These are phyloP conservation scores for Drosophila eohydei DNA, from an alignment of 2,888 invertebrate genomes.

Conservation along the genomic window DNA sequence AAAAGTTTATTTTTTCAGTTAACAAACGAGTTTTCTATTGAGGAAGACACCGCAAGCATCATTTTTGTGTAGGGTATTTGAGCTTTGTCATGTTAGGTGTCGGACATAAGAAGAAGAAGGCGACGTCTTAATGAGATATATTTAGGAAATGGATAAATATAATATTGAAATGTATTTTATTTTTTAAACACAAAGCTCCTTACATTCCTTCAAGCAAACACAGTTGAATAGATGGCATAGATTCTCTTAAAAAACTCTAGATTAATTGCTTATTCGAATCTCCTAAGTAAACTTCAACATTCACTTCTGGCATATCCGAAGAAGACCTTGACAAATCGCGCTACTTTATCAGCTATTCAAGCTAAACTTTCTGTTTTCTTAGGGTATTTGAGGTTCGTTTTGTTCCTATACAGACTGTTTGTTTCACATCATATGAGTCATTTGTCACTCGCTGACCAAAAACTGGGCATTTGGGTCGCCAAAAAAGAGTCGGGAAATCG, in stretches of 20 bases:
- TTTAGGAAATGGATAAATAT: neutral
- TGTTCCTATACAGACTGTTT: conserved; percentile 7
- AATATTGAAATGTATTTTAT: too few species aligned
- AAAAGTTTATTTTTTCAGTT: conserved; percentile 8
- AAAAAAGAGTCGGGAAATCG: conserved; percentile 12
- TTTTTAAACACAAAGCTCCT: too few species aligned
- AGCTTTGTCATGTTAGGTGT: neutral
- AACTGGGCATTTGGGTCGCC: conserved; percentile 44
- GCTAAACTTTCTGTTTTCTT: conserved; percentile 9
- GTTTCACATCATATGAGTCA: conserved; percentile 48
- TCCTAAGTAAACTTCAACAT: neutral
- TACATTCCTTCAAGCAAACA: too few species aligned
- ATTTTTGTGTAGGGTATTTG: neutral
- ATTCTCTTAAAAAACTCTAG: too few species aligned
- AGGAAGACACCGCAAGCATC: conserved; percentile 11
- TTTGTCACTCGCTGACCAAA: conserved; percentile 38
- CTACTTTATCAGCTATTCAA: neutral
- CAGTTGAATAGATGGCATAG: too few species aligned
- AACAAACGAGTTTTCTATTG: conserved; percentile 42
- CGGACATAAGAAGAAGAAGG: neutral
- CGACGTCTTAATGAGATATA: neutral
- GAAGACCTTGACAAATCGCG: neutral
- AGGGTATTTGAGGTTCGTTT: neutral
- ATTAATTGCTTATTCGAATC: neutral
- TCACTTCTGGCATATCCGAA: too few species aligned